phyloP scores from a whole-genome alignment of 1,140 invertebrate genomes.

The Centruroides vittatus region DNA sequence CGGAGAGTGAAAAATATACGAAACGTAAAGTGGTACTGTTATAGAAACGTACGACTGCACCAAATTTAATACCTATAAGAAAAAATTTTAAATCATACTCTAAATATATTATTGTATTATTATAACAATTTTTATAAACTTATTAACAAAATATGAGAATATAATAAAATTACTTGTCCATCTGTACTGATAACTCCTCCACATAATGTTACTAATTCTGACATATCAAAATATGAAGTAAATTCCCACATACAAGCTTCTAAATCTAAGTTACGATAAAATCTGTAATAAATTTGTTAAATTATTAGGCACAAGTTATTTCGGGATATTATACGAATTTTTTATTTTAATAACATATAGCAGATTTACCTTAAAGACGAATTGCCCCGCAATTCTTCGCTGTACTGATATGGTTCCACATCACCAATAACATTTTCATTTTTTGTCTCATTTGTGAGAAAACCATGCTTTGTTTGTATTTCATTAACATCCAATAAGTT shows the following conservation, averaged over 20 bases:
- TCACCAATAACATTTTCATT: conserved; percentile 22
- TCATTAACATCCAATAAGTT: conserved; percentile 29
- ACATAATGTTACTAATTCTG: conserved; percentile 28
- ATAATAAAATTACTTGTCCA: conserved; percentile 24
- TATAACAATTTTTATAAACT: background rate
- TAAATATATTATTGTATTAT: too few species aligned
- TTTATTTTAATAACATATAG: too few species aligned
- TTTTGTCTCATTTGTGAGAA: conserved; percentile 25
- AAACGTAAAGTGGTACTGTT: conserved; percentile 29
- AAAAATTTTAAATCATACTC: background rate
- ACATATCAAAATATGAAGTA: conserved; percentile 28
- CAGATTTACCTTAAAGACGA: conserved; percentile 24
- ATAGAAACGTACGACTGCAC: conserved; percentile 30
- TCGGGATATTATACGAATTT: too few species aligned
- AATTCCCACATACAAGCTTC: conserved; percentile 33
- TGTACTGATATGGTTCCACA: conserved; percentile 28
- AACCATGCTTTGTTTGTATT: conserved; percentile 22
- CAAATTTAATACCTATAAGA: conserved; percentile 23
- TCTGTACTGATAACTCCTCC: conserved; percentile 27
- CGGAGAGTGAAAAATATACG: conserved; percentile 30
- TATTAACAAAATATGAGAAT: background rate
- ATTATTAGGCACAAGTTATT: background rate
- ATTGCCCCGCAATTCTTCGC: conserved; percentile 21
- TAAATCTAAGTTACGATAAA: conserved; percentile 27
- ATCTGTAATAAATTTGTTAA: conserved; percentile 20